Percentiles rank a stretch among this genome's conserved stretches.
Evolutionary conservation across 2,113 vertebrate species (phyloP).

Genomic region (Mesoclemmys tuberculata): DNA sequence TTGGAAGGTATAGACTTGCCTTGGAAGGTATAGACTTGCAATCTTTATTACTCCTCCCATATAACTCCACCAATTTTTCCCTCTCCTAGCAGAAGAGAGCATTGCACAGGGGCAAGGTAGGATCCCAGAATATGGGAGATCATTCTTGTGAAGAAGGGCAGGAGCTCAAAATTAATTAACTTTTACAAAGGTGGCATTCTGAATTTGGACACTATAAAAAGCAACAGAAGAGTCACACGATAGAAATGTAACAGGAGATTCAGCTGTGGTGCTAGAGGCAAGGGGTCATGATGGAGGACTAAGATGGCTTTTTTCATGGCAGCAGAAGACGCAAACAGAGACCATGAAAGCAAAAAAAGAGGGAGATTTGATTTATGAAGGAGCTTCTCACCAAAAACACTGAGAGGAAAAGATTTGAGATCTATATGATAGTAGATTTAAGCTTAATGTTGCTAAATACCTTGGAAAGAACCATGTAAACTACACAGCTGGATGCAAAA

Average conservation of each 20-base stretch:
- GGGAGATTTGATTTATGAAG: neutral
- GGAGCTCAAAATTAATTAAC: rapidly evolving
- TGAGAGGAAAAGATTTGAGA: neutral
- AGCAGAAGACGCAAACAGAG: neutral
- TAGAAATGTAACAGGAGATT: neutral
- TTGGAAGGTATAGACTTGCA: neutral
- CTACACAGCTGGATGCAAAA: neutral
- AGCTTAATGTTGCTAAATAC: rapidly evolving
- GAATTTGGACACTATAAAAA: neutral
- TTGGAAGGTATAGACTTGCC: neutral
- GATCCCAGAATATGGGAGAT: neutral
- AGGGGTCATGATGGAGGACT: neutral
- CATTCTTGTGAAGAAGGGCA: too few species aligned
- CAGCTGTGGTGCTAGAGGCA: neutral
- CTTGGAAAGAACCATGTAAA: neutral
- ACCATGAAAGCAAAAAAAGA: neutral
- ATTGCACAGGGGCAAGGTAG: neutral
- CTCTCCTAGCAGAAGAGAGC: neutral
- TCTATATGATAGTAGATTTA: neutral
- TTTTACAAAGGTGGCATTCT: neutral
- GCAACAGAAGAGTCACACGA: neutral
- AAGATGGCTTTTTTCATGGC: neutral
- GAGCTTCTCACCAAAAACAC: too few species aligned
- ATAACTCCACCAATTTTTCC: neutral
- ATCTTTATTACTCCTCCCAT: neutral